Evolutionary conservation across 2,888 invertebrate species (phyloP).

Genomic region (Phasia obesa): DNA sequence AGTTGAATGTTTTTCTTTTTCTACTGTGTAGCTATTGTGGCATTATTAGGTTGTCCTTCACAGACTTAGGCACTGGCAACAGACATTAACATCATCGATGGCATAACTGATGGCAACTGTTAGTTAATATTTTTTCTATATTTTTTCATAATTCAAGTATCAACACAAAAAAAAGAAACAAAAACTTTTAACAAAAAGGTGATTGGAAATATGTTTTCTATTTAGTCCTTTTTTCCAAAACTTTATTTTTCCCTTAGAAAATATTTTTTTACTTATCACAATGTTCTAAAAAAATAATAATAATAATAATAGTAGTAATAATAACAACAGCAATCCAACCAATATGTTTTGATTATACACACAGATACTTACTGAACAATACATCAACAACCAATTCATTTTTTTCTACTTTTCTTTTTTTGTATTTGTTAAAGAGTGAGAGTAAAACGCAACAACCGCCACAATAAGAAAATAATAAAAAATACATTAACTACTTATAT

Average conservation of each 20-base stretch:
- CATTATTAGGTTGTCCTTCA: constrained; percentile 65
- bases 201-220: constrained; percentile 67
- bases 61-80: constrained; percentile 56
- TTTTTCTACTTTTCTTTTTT: not conserved
- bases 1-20: constrained; percentile 4
- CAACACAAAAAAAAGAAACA: constrained; percentile 17
- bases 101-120: constrained; percentile 35
- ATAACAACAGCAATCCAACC: constrained; percentile 31
- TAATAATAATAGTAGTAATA: constrained; percentile 47
- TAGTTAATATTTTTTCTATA: constrained; percentile 54
- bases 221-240: constrained; percentile 15
- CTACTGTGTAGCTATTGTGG: constrained; percentile 9
- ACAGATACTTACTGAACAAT: constrained; percentile 19
- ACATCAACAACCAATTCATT: constrained; percentile 32
- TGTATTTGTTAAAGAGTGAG: constrained; percentile 38
- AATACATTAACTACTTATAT: constrained; percentile 68
- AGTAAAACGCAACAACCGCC: constrained; percentile 24
- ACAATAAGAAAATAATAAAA: constrained; percentile 38
- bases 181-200: constrained; percentile 61
- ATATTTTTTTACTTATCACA: constrained; percentile 25
- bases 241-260: constrained; percentile 46
- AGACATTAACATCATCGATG: constrained; percentile 35
- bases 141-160: constrained; percentile 58
- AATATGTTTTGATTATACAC: constrained; percentile 61
- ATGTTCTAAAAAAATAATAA: constrained; percentile 41